Percentiles rank a stretch among this genome's conserved stretches.
phyloP scores from a whole-genome alignment of 2,113 vertebrate species.

The Ptyas mucosa region DNA sequence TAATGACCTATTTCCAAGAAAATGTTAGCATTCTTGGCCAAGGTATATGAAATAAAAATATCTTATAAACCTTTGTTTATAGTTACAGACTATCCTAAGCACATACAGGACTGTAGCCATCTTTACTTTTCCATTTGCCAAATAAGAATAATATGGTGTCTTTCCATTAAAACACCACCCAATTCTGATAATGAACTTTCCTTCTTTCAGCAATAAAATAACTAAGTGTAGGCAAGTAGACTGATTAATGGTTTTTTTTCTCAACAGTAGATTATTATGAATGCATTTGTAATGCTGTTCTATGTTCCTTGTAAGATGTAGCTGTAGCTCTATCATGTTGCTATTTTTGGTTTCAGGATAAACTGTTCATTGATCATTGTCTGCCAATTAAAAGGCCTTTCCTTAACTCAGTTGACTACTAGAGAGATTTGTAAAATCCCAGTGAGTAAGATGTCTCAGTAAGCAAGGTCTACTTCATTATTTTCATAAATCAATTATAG shows the following conservation, averaged over 20 bases:
- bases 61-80: not conserved
- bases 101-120: not conserved
- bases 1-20: not conserved
- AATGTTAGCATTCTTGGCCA: not conserved
- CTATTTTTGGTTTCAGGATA: not conserved
- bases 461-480: not conserved
- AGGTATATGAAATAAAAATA: not conserved
- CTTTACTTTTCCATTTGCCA: not conserved
- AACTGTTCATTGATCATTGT: not conserved
- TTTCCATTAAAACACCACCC: not conserved
- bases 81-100: not conserved
- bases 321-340: not conserved
- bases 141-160: not conserved
- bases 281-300: not conserved
- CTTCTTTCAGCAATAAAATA: not conserved
- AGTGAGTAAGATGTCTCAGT: not conserved
- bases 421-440: not conserved
- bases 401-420: not conserved
- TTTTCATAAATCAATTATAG: not conserved
- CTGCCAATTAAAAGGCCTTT: not conserved
- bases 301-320: not conserved
- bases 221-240: not conserved
- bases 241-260: not conserved
- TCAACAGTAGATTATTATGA: not conserved
- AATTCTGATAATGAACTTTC: not conserved